Base-by-base conservation (phyloP, 2,113 vertebrate genomes). In the Gallinago jamesoni region DNA sequence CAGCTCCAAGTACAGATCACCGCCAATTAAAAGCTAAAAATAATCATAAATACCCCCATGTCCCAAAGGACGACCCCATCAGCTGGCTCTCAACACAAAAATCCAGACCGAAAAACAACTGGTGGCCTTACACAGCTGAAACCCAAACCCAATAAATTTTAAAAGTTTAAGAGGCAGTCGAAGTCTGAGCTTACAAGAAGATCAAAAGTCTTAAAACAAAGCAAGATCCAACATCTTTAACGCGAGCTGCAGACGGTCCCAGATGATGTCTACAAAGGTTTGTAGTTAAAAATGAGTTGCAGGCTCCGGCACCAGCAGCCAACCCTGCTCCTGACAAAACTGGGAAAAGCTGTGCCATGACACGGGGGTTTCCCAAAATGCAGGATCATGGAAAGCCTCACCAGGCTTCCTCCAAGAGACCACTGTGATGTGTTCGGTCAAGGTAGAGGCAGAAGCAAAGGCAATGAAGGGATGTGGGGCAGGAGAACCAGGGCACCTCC, bases 21-120 rank as follows among this genome's bases (percentile, higher is more conserved):
- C 70, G 78, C 87, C 89, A 96, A 94, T 96, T 87, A 94, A 87
- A 90, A 90, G 81, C 95, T 96, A 96, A 96, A 97, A 96, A 95
- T 95, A 95, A 81, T 76, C 84, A 59, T 84, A 41, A 64, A 87
- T 55, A 74, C 68, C 93, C 86, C 3, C 2, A 47, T 64, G 87
- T 75, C 80, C 87, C 87, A 22, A 35, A 92, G 81, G 81, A 79
- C 1, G 37, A 89, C 87, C 93, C 94, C 94, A 91, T 72, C 87
- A 75, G 81, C 91, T 85, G 91, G 80, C 87, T 95, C 77, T 78
- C 80, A 78, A 22, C 0, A 0, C n/a, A 75, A 39, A 73, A 63
- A 81, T 37, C 56, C 93, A 87, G 64, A 81, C 80, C 64, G 74
- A 59, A 77, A 91, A 91, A 59, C 66, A 91, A 95, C 62, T 4